A percentile compares a stretch with the other conserved stretches of the same genome.
phyloP scores from a whole-genome alignment of 2,888 invertebrate genomes.

The Bembecia ichneumoniformis region DNA sequence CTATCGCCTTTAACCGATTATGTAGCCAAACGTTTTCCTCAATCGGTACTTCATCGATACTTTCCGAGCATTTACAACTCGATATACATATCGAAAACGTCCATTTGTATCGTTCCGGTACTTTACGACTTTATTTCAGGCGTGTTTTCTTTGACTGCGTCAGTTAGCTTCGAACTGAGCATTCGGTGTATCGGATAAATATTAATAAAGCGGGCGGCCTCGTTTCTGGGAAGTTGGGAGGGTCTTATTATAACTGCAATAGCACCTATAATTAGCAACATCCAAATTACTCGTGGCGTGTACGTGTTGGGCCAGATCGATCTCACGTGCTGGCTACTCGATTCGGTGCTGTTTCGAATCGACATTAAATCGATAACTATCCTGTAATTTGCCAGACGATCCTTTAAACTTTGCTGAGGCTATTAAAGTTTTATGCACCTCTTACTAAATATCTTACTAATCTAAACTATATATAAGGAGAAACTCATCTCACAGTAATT shows the following conservation, averaged over 20 bases:
- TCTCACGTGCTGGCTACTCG: conserved; percentile 51
- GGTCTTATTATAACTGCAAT: conserved; percentile 73
- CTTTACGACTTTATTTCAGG: conserved; percentile 71
- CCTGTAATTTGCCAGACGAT: conserved; percentile 23
- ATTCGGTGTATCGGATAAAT: conserved; percentile 69
- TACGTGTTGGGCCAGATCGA: conserved; percentile 55
- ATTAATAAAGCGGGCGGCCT: conserved; percentile 71
- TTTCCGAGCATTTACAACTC: conserved; percentile 56
- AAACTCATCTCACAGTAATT: too few relatives aligned
- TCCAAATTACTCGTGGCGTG: conserved; percentile 63
- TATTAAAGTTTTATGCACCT: not conserved
- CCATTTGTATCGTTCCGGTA: conserved; percentile 66
- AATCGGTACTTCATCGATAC: conserved; percentile 46
- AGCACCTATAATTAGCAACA: conserved; percentile 71
- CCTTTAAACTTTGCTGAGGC: conserved; percentile 10
- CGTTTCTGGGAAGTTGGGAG: conserved; percentile 70
- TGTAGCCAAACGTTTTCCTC: conserved; percentile 38
- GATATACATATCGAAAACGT: conserved; percentile 57
- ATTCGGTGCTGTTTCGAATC: conserved; percentile 31
- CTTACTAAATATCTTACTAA: too few relatives aligned
- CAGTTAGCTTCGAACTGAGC: conserved; percentile 61
- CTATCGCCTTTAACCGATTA: conserved; percentile 17
- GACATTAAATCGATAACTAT: conserved; percentile 35
- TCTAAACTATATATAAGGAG: too few relatives aligned
- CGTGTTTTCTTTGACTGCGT: conserved; percentile 70